A percentile compares a stretch with the other conserved stretches of the same genome.
phyloP scores from a whole-genome alignment of 1,140 invertebrate species.

The Microplitis demolitor region DNA sequence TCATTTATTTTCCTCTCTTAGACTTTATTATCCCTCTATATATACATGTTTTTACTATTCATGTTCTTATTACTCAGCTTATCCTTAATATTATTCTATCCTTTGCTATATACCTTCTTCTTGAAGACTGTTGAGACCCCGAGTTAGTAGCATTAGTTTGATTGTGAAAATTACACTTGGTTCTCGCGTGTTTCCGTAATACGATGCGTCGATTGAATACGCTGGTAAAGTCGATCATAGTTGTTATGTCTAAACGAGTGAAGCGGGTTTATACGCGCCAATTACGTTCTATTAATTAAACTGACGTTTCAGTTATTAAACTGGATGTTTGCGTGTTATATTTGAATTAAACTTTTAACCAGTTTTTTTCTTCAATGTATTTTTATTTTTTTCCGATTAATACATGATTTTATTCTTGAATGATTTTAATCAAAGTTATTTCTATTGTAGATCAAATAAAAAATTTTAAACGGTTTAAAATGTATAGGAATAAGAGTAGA shows the following conservation, averaged over 20 bases:
- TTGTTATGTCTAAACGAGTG: constrained; percentile 16
- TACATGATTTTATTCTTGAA: too few relatives aligned
- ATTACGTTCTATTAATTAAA: constrained; percentile 23
- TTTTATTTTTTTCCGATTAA: background rate
- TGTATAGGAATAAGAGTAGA: too few relatives aligned
- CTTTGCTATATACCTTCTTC: background rate
- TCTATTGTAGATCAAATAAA: too few relatives aligned
- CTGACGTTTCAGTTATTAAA: constrained; percentile 21
- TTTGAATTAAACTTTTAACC: background rate
- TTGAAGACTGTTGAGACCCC: background rate
- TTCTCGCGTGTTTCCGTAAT: constrained; percentile 13
- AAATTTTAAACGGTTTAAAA: too few relatives aligned
- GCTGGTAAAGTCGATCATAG: constrained; percentile 21
- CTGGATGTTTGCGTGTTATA: constrained; percentile 6
- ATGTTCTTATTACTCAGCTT: too few relatives aligned
- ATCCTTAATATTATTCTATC: background rate
- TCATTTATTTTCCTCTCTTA: too few relatives aligned
- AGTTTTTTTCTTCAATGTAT: background rate
- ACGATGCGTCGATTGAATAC: constrained; percentile 14
- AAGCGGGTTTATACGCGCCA: constrained; percentile 22
- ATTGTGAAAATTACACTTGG: background rate
- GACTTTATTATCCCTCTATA: too few relatives aligned
- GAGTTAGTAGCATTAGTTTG: background rate
- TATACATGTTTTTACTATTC: too few relatives aligned
- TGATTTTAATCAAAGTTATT: too few relatives aligned